phyloP scores from a whole-genome alignment of 1,140 invertebrate species.

The Cataglyphis hispanica region DNA sequence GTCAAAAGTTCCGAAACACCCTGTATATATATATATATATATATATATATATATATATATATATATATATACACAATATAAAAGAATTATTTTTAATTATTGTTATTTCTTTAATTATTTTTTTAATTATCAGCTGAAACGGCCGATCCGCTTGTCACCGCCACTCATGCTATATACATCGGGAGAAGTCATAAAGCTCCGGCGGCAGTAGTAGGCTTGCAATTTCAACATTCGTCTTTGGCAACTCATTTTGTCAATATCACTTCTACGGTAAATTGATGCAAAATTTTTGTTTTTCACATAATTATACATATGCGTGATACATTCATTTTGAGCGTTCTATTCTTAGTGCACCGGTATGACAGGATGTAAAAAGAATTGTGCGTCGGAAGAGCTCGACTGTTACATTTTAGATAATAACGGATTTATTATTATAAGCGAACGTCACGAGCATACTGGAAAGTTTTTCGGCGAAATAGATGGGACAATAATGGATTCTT shows the following conservation, averaged over 20 bases:
- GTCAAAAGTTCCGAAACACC: no score
- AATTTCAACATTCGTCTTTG: conserved; percentile 93
- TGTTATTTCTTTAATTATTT: neutral
- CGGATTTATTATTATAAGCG: conserved; percentile 97
- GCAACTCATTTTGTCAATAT: conserved; percentile 94
- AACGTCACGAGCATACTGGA: conserved; percentile 93
- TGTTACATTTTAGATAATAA: conserved; percentile 97
- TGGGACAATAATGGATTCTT: conserved; percentile 97
- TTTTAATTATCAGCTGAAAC: conserved; percentile 79
- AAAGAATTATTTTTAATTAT: neutral
- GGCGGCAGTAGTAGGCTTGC: conserved; percentile 95
- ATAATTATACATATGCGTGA: neutral
- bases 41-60: no score
- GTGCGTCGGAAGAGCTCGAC: conserved; percentile 94
- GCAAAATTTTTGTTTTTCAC: neutral
- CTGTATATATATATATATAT: no score
- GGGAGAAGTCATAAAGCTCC: conserved; percentile 94
- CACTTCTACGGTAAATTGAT: conserved; percentile 90
- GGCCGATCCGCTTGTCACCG: conserved; percentile 92
- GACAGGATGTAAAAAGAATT: conserved; percentile 92
- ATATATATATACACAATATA: no score
- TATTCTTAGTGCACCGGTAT: conserved; percentile 90
- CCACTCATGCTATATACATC: conserved; percentile 96
- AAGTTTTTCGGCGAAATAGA: conserved; percentile 97
- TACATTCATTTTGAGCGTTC: conserved; percentile 15